These are phyloP conservation scores for Lepilemur septentrionalis DNA, from an alignment of 2,797 vertebrate genomes.

Conservation along the genomic window DNA sequence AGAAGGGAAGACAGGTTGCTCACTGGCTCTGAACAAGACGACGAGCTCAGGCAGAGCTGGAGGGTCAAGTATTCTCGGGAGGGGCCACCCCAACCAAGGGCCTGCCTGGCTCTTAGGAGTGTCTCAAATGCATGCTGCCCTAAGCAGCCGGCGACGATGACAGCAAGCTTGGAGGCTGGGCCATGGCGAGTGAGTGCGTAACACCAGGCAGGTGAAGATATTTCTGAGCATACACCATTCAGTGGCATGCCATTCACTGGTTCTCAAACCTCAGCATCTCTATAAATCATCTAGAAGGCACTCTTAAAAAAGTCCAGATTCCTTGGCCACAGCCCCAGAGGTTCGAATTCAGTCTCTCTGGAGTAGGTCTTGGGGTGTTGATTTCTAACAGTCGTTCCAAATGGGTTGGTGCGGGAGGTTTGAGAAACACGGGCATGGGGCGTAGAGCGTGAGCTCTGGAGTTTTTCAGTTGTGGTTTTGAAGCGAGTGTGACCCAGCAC, in stretches of 20 bases:
- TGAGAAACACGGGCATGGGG: rapidly evolving
- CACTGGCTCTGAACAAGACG: slow-evolving; percentile 41
- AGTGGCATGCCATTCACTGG: no score
- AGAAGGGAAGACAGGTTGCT: slow-evolving; percentile 74
- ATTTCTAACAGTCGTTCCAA: background rate
- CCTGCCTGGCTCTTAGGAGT: background rate
- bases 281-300: background rate
- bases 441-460: rapidly evolving
- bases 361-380: background rate
- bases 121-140: background rate
- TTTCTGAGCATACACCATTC: background rate
- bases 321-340: rapidly evolving
- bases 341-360: background rate
- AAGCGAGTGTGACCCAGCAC: background rate
- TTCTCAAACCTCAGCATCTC: background rate
- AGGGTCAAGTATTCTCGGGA: background rate
- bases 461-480: background rate
- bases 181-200: rapidly evolving
- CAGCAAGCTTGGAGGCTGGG: rapidly evolving
- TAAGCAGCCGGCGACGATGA: background rate
- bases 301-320: background rate
- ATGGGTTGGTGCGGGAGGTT: background rate
- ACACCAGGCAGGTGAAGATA: background rate
- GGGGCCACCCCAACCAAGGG: background rate
- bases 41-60: rapidly evolving